Conservation (phyloP, 2,113 vertebrate genomes). For the Irena cyanogastra region DNA sequence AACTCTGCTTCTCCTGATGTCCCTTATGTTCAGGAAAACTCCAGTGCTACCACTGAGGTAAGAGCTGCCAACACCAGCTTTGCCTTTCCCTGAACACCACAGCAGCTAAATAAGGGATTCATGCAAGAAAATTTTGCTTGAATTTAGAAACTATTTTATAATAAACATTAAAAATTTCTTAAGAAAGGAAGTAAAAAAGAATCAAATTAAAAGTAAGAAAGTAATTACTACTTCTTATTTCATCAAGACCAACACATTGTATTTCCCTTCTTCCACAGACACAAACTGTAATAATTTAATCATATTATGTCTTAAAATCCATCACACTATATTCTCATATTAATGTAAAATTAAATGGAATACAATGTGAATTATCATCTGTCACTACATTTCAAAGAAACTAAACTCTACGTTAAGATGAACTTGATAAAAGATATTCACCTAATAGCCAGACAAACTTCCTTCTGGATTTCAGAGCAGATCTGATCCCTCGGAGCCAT, state of each 20-base stretch:
- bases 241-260: neutral
- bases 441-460: constrained; percentile 97
- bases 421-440: constrained; percentile 32
- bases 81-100: neutral
- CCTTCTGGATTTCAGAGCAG: constrained; percentile 90
- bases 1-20: neutral
- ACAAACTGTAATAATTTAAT: neutral
- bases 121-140: neutral
- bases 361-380: neutral
- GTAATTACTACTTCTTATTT: neutral
- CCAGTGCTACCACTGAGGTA: neutral
- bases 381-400: neutral
- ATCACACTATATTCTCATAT: neutral
- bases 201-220: neutral
- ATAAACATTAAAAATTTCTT: neutral
- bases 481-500: constrained; percentile 96
- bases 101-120: neutral
- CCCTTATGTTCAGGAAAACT: neutral
- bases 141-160: neutral
- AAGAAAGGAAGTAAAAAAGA: neutral
- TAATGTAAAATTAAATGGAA: neutral
- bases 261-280: neutral
- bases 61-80: neutral
- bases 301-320: neutral
- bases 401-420: neutral